Percentiles rank a stretch among this genome's conserved stretches.
Conservation (phyloP, 2,113 vertebrate species). For the Halcyon senegalensis region DNA sequence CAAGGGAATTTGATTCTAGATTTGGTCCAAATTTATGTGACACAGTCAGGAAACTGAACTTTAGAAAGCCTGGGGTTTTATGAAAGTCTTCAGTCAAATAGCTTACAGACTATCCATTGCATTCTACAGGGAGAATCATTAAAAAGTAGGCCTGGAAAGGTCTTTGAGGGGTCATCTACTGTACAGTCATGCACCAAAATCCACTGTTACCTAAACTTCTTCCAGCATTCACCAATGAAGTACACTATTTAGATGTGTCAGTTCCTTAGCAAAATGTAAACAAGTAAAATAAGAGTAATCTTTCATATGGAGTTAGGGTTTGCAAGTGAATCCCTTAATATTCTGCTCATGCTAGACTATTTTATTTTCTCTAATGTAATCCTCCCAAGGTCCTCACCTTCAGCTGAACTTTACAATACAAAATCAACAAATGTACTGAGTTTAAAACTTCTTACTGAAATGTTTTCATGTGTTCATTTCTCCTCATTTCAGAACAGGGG, state of each 20-base stretch:
- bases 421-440: neutral
- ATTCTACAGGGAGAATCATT: neutral
- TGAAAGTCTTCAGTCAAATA: neutral
- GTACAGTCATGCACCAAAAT: neutral
- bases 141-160: neutral
- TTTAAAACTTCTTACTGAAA: neutral
- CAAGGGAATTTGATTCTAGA: neutral
- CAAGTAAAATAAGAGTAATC: neutral
- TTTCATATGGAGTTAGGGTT: neutral
- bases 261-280: neutral
- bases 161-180: neutral
- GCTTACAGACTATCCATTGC: neutral
- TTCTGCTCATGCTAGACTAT: neutral
- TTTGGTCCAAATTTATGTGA: neutral
- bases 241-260: conserved; percentile 11
- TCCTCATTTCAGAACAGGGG: neutral
- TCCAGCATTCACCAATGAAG: neutral
- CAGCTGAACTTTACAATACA: neutral
- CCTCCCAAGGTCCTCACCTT: neutral
- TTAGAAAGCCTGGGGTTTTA: neutral
- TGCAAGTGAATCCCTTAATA: neutral
- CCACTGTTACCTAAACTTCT: neutral
- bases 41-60: neutral
- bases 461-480: neutral
- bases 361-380: conserved; percentile 24